Evolutionary conservation across 1,140 invertebrate species (phyloP), one percentile per base, ranked within the genome.

Genomic region (Myzus persicae): DNA sequence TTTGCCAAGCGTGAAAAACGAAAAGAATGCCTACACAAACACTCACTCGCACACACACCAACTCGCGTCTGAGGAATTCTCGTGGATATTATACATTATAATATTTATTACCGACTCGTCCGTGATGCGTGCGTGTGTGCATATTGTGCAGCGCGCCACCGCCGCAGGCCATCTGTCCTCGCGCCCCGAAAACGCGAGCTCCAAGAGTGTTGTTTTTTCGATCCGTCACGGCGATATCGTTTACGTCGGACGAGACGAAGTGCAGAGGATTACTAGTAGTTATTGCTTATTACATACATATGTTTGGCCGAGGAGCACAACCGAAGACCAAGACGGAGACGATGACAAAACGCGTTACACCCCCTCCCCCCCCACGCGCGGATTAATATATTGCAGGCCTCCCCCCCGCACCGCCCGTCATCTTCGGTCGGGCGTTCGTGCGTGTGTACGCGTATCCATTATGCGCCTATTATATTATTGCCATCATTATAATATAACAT

Each of bases 1-100:
- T 90, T 90, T 36, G 36, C 88, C 88, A 59, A 90, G 88, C 88
- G 88, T 90, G 51, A 90, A 90, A 90, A 90, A 89, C 38, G 51
- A 90, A 51, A 90, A 90, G 36, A 24, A 76, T 76, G 40, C 22
- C 14, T 7, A 51, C 22, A 31, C 54, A 31, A 26, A 11, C 59
- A 5, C 54, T 59, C 54, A 11, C 59, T 67, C 22, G 7, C 51
- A 3, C 59, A 4, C 31, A 5, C 24, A 3, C 24, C 31, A 7
- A 31, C 26, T 59, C 14, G 36, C 36, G 36, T 90, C 48, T 54
- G 4, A 59, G 24, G 36, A 59, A 90, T 59, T 36, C 51, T 59
- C 51, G 88, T 40, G 38, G 38, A 90, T 76, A 76, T n/a, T 76
- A 76, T n/a, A 76, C 14, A 48, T 48, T n/a, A 40, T 84, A 82